Base-by-base conservation (phyloP, 1,140 invertebrate genomes). In the Samia ricini region DNA sequence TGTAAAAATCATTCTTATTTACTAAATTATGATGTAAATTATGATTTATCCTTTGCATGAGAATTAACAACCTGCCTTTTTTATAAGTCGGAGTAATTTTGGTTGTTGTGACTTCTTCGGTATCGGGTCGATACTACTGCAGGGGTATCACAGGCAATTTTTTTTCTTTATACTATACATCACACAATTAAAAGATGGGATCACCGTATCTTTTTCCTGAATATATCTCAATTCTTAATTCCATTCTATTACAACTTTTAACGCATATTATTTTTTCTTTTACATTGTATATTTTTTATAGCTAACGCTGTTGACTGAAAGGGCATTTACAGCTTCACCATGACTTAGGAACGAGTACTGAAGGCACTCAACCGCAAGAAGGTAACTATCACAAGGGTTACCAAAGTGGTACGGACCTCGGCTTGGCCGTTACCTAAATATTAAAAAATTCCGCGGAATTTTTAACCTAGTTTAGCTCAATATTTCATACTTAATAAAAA, bases 161-260 rank as follows among this genome's bases (percentile, higher is more conserved):
- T n/a, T 70, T 64, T 82, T 76, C 22, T 76, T 72, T 15, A 88
- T 70, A 57, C 71, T 79, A 56, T 77, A 88, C 4, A 88, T 68
- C 66, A 79, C 63, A 56, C 85, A 88, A n/a, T 73, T 76, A 22
- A 74, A 76, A 22, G 54, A 52, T 15, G 21, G 52, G 8, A 59
- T 22, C 56, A 62, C 68, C 22, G 63, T 69, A 24, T 63, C 60
- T 19, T 72, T 74, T 36, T 64, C 42, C 54, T 60, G 36, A 6
- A 72, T 69, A 22, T 36, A 50, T 36, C 51, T 20, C 2, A 20
- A 49, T 64, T 63, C 63, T 15, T 57, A 57, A 66, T 49, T 68
- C 5, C 66, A 71, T 68, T 83, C 85, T 63, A 77, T 84, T n/a
- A n/a, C n/a, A n/a, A 88, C 60, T 69, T 84, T 81, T 24, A 88